These are phyloP conservation scores for Oegoconia quadripuncta DNA, from an alignment of 2,888 invertebrate species.

Conservation along the genomic window DNA sequence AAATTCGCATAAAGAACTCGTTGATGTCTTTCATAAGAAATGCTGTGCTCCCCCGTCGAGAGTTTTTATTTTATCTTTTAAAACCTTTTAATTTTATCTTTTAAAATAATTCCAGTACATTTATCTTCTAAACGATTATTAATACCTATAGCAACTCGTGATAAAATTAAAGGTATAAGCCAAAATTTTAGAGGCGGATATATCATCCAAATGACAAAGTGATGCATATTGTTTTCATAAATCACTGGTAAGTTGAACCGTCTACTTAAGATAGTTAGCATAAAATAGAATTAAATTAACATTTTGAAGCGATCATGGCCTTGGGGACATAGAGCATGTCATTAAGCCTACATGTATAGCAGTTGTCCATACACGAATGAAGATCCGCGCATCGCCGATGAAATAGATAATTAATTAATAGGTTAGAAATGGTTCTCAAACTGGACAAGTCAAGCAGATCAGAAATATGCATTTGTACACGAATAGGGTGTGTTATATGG, in stretches of 20 bases:
- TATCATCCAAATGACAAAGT: background rate
- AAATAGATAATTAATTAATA: constrained; percentile 22
- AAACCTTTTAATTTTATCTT: background rate
- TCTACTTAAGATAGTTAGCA: constrained; percentile 9
- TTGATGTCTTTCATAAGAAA: too few relatives aligned
- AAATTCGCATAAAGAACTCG: too few relatives aligned
- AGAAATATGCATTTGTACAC: too few relatives aligned
- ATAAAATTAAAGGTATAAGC: too few relatives aligned
- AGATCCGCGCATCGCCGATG: background rate
- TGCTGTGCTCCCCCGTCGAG: too few relatives aligned
- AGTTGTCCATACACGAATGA: background rate
- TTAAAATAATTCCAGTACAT: too few relatives aligned
- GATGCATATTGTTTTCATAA: constrained; percentile 4
- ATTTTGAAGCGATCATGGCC: constrained; percentile 20
- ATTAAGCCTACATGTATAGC: background rate
- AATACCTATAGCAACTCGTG: too few relatives aligned
- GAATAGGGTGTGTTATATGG: too few relatives aligned
- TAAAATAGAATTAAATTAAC: constrained; percentile 17
- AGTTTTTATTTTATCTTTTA: background rate
- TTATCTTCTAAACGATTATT: too few relatives aligned
- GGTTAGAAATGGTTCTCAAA: constrained; percentile 26
- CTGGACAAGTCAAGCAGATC: constrained; percentile 10
- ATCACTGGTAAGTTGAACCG: constrained; percentile 6
- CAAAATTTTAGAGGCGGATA: background rate
- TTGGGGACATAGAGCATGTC: constrained; percentile 16